A percentile compares a stretch with the other conserved stretches of the same genome.
phyloP scores from a whole-genome alignment of 2,113 vertebrate genomes.

The Sebastes fasciatus region DNA sequence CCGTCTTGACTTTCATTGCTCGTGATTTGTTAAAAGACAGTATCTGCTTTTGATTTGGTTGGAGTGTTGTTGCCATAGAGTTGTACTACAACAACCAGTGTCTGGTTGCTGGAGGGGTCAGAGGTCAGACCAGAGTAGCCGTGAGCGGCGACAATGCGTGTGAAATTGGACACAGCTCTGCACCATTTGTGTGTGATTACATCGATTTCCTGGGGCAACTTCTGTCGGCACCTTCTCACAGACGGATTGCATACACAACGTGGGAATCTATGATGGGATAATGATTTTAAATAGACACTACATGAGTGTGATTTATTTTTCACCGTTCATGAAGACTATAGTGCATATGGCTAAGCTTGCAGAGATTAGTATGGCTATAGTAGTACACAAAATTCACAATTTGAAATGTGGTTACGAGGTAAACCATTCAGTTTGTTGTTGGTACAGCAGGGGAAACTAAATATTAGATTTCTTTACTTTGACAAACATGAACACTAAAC shows the following conservation, averaged over 20 bases:
- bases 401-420: neutral
- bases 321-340: neutral
- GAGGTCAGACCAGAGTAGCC: conserved; percentile 69
- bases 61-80: conserved; percentile 46
- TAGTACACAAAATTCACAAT: neutral
- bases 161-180: conserved; percentile 75
- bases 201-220: conserved; percentile 71
- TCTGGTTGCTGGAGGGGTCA: conserved; percentile 73
- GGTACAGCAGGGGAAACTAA: neutral
- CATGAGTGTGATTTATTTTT: neutral
- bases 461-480: neutral
- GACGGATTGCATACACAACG: conserved; percentile 22
- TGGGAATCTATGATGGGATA: conserved; percentile 3
- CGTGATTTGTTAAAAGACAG: conserved; percentile 51
- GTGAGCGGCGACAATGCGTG: conserved; percentile 60
- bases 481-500: neutral
- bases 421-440: neutral
- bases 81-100: conserved; percentile 46
- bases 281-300: neutral
- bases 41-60: conserved; percentile 70
- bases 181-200: conserved; percentile 78
- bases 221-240: conserved; percentile 65
- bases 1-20: conserved; percentile 22
- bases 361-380: neutral
- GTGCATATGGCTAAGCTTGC: neutral